Evolutionary conservation across 2,888 invertebrate species (phyloP).

Genomic region (Aleiodes testaceus): DNA sequence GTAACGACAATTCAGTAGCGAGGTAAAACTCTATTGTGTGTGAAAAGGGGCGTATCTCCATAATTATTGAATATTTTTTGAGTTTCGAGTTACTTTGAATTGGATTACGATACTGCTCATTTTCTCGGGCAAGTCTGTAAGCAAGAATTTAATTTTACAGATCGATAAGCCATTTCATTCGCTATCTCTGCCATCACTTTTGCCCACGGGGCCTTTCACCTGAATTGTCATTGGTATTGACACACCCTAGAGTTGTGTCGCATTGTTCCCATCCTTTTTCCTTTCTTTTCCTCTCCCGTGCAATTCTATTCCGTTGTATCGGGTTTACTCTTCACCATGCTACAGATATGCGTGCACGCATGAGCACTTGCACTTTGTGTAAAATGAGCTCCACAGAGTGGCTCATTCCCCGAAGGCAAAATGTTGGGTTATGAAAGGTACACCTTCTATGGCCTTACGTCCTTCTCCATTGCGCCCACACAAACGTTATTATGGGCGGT

Average conservation of each 20-base stretch:
- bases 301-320: no score
- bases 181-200: conserved; percentile 23
- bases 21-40: no score
- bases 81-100: no score
- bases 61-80: no score
- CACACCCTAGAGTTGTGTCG: background rate
- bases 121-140: conserved; percentile 37
- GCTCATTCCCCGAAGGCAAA: conserved; percentile 8
- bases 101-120: no score
- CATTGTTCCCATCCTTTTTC: background rate
- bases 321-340: no score
- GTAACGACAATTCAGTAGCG: no score
- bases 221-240: conserved; percentile 21
- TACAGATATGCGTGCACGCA: no score
- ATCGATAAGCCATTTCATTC: conserved; percentile 50
- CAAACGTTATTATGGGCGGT: conserved; percentile 49
- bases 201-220: conserved; percentile 19
- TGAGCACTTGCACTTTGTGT: background rate
- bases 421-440: conserved; percentile 15
- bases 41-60: no score
- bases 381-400: conserved; percentile 3
- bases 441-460: conserved; percentile 28
- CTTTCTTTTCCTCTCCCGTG: background rate
- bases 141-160: conserved; percentile 55
- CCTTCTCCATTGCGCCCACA: conserved; percentile 42